phyloP scores from a whole-genome alignment of 2,888 invertebrate genomes.

The Rhamphomyia laevipes region DNA sequence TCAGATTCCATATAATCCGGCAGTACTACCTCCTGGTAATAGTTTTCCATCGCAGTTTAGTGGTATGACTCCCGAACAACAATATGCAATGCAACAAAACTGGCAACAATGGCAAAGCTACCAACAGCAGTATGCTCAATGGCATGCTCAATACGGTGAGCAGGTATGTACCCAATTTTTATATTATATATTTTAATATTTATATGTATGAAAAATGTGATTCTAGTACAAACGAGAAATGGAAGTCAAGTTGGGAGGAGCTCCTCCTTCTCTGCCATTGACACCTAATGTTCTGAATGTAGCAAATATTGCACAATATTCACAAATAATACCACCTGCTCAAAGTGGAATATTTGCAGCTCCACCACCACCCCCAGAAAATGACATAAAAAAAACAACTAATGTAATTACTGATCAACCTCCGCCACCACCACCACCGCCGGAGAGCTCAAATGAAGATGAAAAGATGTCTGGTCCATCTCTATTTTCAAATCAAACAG shows the following conservation, averaged over 20 bases:
- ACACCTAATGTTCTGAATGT: constrained; percentile 9
- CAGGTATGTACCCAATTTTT: constrained; percentile 26
- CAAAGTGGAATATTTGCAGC: constrained; percentile 6
- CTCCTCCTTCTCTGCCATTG: constrained; percentile 10
- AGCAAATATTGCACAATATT: constrained; percentile 2
- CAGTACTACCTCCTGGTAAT: neutral
- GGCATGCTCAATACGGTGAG: constrained; percentile 38
- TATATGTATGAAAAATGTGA: neutral
- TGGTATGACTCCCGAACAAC: constrained; percentile 33
- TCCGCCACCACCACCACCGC: constrained; percentile 19
- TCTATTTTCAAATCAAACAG: too few relatives aligned
- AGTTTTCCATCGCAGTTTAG: constrained; percentile 28
- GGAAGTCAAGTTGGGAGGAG: constrained; percentile 27
- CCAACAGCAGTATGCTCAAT: constrained; percentile 36
- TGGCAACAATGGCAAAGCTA: constrained; percentile 38
- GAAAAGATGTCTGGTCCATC: neutral
- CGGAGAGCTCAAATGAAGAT: neutral
- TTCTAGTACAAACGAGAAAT: constrained; percentile 35
- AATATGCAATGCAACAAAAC: constrained; percentile 34
- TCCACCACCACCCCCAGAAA: constrained; percentile 1
- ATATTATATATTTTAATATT: neutral
- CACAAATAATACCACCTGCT: constrained; percentile 7
- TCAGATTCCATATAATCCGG: constrained; percentile 9
- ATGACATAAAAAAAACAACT: neutral
- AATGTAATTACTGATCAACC: constrained; percentile 19